Evolutionary conservation across 1,140 invertebrate genomes (phyloP).

Genomic region (Dinoponera quadriceps): DNA sequence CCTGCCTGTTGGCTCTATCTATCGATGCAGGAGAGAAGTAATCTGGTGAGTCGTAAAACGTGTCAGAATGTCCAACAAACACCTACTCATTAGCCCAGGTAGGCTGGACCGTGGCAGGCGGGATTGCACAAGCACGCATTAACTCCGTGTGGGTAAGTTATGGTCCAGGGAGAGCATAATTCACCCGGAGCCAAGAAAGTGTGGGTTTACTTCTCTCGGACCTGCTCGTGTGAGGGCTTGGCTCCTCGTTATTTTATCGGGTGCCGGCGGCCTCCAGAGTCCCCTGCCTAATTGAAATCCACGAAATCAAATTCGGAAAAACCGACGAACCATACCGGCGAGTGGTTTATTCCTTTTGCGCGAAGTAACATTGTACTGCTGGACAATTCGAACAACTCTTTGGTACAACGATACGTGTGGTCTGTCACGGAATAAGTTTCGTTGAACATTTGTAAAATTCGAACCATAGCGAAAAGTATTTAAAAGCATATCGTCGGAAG

Average conservation of each 20-base stretch:
- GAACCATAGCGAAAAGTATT: background rate
- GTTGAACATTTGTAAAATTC: slow-evolving; percentile 19
- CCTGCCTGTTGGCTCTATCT: slow-evolving; percentile 75
- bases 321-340: slow-evolving; percentile 34
- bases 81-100: slow-evolving; percentile 84
- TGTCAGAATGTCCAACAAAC: slow-evolving; percentile 84
- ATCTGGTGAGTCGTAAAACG: slow-evolving; percentile 84
- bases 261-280: slow-evolving; percentile 69
- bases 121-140: slow-evolving; percentile 83
- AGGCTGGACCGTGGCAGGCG: slow-evolving; percentile 77
- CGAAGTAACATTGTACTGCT: slow-evolving; percentile 32
- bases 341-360: slow-evolving; percentile 54
- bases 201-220: slow-evolving; percentile 71
- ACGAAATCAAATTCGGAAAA: slow-evolving; percentile 76
- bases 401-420: background rate
- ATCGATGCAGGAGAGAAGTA: slow-evolving; percentile 76
- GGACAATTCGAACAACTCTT: background rate
- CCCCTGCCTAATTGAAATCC: slow-evolving; percentile 78
- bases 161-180: slow-evolving; percentile 80
- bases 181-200: slow-evolving; percentile 77
- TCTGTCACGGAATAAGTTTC: background rate
- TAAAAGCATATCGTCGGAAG: background rate
- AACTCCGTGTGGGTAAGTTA: slow-evolving; percentile 82
- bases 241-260: slow-evolving; percentile 80
- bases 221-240: slow-evolving; percentile 74